Percentiles rank a stretch among this genome's conserved stretches.
These are phyloP conservation scores for Hypotaenidia okinawae DNA, from an alignment of 2,797 vertebrate species.

Conservation along the genomic window DNA sequence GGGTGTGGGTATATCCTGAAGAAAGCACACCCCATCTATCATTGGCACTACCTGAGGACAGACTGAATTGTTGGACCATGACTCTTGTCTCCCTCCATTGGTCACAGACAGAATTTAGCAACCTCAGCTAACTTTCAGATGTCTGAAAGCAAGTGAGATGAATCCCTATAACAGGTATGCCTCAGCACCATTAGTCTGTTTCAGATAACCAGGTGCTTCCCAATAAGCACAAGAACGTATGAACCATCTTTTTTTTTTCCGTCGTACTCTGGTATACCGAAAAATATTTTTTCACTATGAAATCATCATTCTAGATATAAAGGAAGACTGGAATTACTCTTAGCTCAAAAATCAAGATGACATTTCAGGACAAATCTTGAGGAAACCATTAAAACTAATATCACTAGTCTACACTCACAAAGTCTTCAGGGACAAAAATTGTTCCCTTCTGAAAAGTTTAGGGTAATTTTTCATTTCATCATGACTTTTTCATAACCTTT, in stretches of 20 bases:
- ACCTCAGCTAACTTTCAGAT: not conserved
- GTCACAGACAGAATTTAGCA: not conserved
- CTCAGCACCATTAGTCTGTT: not conserved
- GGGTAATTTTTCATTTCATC: not conserved
- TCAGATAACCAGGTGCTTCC: not conserved
- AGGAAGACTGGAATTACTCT: not conserved
- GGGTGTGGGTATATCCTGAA: not conserved
- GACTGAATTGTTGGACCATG: not conserved
- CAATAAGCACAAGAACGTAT: not conserved
- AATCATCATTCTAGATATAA: not conserved
- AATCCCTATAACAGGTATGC: not conserved
- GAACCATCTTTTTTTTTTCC: not conserved
- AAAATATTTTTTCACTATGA: not conserved
- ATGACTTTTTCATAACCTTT: not conserved
- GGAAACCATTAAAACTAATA: not conserved
- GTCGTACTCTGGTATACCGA: not conserved
- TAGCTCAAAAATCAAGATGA: not conserved
- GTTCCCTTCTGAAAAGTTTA: not conserved
- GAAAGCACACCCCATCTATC: not conserved
- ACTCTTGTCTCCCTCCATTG: not conserved
- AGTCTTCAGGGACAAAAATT: not conserved
- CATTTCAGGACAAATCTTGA: not conserved
- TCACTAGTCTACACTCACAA: not conserved
- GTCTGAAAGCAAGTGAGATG: not conserved
- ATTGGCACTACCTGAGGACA: not conserved